Percentiles rank a stretch among this genome's conserved stretches.
These are phyloP conservation scores for Acropora tenuis DNA, from an alignment of 64 coral and sea anemone genomes.

Conservation along the genomic window DNA sequence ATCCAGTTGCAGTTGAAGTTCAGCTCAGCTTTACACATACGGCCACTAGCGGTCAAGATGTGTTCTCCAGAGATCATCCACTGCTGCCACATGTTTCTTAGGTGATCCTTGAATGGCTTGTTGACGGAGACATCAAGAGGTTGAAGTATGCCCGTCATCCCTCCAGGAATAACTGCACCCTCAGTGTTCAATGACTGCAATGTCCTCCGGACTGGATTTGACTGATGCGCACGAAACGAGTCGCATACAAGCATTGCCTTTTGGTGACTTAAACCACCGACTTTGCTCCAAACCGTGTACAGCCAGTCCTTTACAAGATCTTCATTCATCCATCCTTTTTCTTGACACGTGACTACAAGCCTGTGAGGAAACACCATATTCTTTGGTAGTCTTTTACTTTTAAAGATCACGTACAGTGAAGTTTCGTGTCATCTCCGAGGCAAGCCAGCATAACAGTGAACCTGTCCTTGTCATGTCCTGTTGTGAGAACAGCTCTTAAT, in stretches of 20 bases:
- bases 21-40: constrained; percentile 44
- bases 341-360: no score
- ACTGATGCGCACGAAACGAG: no score
- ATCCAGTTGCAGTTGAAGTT: constrained; percentile 58
- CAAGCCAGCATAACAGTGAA: no score
- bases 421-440: no score
- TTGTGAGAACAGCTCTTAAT: no score
- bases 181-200: background rate
- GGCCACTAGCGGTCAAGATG: constrained; percentile 27
- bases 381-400: background rate
- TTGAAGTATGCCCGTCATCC: constrained; percentile 5
- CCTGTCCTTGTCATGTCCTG: no score
- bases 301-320: no score
- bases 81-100: background rate
- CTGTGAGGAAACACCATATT: background rate
- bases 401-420: background rate
- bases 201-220: no score
- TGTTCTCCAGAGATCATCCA: constrained; percentile 36
- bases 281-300: no score
- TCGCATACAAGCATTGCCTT: no score
- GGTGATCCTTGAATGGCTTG: constrained; percentile 14
- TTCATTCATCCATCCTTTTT: no score
- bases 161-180: constrained; percentile 13
- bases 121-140: constrained; percentile 39
- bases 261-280: no score